Evolutionary conservation across 2,888 invertebrate genomes (phyloP).

Genomic region (Beris morrisii): DNA sequence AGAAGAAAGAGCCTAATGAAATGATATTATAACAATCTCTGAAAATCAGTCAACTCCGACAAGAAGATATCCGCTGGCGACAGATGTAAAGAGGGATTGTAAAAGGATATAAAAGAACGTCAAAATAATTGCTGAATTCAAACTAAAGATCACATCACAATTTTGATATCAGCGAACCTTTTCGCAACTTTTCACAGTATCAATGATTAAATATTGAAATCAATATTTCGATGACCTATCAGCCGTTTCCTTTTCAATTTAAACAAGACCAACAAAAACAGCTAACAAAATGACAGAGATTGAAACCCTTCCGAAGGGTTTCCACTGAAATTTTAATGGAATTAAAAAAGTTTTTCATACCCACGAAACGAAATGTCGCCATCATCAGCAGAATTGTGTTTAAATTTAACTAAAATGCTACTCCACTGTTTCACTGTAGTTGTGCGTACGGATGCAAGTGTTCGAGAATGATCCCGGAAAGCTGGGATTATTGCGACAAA

Average conservation of each 20-base stretch:
- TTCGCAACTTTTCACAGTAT: neutral
- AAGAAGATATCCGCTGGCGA: no score
- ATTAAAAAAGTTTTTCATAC: constrained; percentile 13
- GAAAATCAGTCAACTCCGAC: no score
- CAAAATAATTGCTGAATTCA: neutral
- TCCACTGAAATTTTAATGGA: constrained; percentile 6
- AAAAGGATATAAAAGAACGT: no score
- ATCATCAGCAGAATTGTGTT: neutral
- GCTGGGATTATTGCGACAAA: neutral
- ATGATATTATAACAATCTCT: no score
- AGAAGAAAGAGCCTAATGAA: no score
- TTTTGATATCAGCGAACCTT: constrained; percentile 1
- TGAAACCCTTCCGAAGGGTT: constrained; percentile 4
- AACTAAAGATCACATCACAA: neutral
- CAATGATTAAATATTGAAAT: constrained; percentile 13
- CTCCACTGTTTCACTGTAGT: no score
- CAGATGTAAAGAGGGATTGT: no score
- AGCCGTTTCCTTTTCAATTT: no score
- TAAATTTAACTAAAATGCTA: no score
- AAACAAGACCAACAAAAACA: neutral
- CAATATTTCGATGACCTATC: no score
- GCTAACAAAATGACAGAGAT: neutral
- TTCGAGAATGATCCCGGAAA: no score
- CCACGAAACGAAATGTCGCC: neutral
- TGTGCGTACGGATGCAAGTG: no score